These are phyloP conservation scores for Portevinia maculata DNA, from an alignment of 2,888 invertebrate species.

Conservation along the genomic window DNA sequence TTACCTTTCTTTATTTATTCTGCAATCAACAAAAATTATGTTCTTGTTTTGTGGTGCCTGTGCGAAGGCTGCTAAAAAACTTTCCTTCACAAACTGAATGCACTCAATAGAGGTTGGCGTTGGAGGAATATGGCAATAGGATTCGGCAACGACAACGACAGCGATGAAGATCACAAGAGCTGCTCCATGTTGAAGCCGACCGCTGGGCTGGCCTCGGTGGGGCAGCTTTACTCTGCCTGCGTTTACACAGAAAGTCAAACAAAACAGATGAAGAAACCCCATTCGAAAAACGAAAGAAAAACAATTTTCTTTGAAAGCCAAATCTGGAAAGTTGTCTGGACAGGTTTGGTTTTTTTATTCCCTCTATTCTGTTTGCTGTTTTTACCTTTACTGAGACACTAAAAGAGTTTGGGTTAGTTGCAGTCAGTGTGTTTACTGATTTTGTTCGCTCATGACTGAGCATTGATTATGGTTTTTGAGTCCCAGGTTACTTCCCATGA, in stretches of 20 bases:
- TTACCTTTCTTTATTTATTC: slow-evolving; percentile 73
- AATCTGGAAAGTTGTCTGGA: slow-evolving; percentile 73
- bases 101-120: slow-evolving; percentile 54
- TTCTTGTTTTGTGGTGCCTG: slow-evolving; percentile 57
- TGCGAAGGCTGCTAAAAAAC: slow-evolving; percentile 54
- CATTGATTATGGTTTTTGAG: slow-evolving; percentile 48
- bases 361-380: slow-evolving; percentile 24
- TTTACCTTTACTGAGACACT: slow-evolving; percentile 31
- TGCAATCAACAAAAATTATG: slow-evolving; percentile 71
- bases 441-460: slow-evolving; percentile 45
- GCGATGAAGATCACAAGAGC: not conserved
- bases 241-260: slow-evolving; percentile 65
- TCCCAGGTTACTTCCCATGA: slow-evolving; percentile 28
- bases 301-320: slow-evolving; percentile 70
- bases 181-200: too few species aligned
- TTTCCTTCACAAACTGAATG: slow-evolving; percentile 66
- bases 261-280: slow-evolving; percentile 64
- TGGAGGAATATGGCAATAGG: slow-evolving; percentile 49
- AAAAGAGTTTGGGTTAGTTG: slow-evolving; percentile 38
- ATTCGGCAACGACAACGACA: slow-evolving; percentile 22
- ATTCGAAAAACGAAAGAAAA: slow-evolving; percentile 65
- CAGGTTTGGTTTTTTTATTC: slow-evolving; percentile 57
- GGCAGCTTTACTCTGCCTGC: slow-evolving; percentile 58
- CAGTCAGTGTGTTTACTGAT: slow-evolving; percentile 23
- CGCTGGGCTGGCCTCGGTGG: slow-evolving; percentile 31